Base-by-base conservation (phyloP, 1,140 invertebrate genomes). In the Harpegnathos saltator region DNA sequence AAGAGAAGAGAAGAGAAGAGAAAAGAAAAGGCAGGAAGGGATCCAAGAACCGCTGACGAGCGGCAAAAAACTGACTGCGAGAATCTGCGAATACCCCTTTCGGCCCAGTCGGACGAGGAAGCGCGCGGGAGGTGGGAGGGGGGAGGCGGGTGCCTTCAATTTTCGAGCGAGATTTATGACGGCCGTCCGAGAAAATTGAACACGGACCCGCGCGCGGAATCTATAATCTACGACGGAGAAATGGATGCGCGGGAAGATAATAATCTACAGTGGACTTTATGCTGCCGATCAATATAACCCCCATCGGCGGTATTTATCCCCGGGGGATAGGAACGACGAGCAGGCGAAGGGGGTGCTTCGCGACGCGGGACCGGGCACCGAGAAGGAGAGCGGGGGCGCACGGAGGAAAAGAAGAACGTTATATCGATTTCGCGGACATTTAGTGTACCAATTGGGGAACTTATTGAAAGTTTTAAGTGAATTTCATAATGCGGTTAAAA, bases 141-240 rank as follows among this genome's bases (percentile, higher is more conserved):
- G n/a, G n/a, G n/a, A n/a, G 69, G 56, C 63, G 62, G 72, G 54
- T 58, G 66, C 77, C 86, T 88, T 85, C 83, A 73, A 88, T 88
- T 83, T 88, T 88, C 68, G 48, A 22, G 29, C 52, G 63, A 83
- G 77, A 89, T 89, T 89, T 88, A 89, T 83, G 83, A 72, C 48
- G 77, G 62, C 59, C 68, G 72, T 87, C 72, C 71, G 69, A 88
- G 87, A 89, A 83, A 89, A 89, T 89, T 85, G 86, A 88, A 88
- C 86, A 85, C 82, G 85, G 65, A 82, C 71, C 82, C 59, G 38
- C 65, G 38, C 59, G 38, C 65, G 38, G 75, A 87, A 88, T 88
- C 86, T 71, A 87, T 87, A 87, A 88, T 88, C 85, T 82, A 85
- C 56, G 65, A 81, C 59, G 26, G 75, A 72, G 82, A 81, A 88